These are phyloP conservation scores for Euplexia lucipara DNA, from an alignment of 2,888 invertebrate genomes.

Conservation along the genomic window DNA sequence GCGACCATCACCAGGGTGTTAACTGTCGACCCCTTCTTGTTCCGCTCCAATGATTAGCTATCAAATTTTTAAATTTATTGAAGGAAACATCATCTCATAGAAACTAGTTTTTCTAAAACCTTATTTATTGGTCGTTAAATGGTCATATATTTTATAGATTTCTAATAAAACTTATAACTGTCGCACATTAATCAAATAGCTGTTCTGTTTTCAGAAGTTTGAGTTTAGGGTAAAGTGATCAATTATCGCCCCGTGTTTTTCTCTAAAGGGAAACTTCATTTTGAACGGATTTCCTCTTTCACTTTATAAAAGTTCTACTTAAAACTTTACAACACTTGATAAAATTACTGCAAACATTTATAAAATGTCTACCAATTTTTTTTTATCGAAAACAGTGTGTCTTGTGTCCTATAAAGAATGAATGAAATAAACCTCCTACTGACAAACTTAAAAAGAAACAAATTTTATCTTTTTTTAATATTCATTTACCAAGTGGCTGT, in stretches of 20 bases:
- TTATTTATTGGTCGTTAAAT: conserved; percentile 50
- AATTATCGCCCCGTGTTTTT: not conserved
- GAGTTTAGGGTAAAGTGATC: conserved; percentile 1
- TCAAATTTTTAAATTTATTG: not conserved
- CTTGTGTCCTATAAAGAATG: too few relatives aligned
- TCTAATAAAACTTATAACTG: conserved; percentile 31
- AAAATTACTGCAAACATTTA: too few relatives aligned
- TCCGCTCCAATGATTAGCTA: conserved; percentile 21
- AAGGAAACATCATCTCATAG: conserved; percentile 22
- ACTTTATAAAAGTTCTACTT: too few relatives aligned
- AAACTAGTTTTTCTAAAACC: conserved; percentile 22
- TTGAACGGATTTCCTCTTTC: too few relatives aligned
- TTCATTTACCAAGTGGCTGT: too few relatives aligned
- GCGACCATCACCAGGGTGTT: conserved; percentile 17
- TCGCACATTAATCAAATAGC: conserved; percentile 27
- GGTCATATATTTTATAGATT: conserved; percentile 29
- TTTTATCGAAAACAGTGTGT: too few relatives aligned
- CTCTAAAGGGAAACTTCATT: not conserved
- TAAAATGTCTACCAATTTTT: too few relatives aligned
- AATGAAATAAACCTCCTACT: too few relatives aligned
- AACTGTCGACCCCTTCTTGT: conserved; percentile 10
- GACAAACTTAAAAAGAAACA: too few relatives aligned
- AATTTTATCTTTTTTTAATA: too few relatives aligned
- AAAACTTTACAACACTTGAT: too few relatives aligned
- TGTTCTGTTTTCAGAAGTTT: conserved; percentile 12